These are phyloP conservation scores for Pristionchus fissidentatus DNA, from an alignment of 2,888 invertebrate genomes.

Conservation along the genomic window DNA sequence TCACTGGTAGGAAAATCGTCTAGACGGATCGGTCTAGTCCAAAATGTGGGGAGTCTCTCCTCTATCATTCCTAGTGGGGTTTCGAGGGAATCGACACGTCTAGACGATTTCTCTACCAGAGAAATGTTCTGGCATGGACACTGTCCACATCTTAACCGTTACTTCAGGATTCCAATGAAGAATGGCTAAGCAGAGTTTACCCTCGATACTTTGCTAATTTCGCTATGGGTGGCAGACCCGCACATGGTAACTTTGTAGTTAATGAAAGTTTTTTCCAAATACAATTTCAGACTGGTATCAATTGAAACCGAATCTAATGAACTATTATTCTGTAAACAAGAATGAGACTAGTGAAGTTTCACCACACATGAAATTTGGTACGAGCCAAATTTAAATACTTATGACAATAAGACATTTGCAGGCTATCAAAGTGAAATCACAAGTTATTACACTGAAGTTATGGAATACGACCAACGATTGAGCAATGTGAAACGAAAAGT, in stretches of 20 bases:
- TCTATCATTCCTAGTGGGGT: too few relatives aligned
- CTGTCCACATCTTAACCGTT: too few relatives aligned
- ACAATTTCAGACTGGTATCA: constrained; percentile 18
- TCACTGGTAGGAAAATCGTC: too few relatives aligned
- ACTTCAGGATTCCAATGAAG: constrained; percentile 18
- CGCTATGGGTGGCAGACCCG: constrained; percentile 16
- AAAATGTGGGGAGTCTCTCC: too few relatives aligned
- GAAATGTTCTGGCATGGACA: too few relatives aligned
- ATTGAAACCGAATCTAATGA: background rate
- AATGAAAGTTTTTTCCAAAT: background rate
- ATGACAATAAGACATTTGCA: background rate
- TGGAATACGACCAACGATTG: background rate
- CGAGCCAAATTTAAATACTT: background rate
- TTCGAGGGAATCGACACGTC: too few relatives aligned
- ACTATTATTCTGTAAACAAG: constrained; percentile 40
- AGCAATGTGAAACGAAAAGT: background rate
- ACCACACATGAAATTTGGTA: background rate
- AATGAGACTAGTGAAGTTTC: background rate
- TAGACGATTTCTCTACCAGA: too few relatives aligned
- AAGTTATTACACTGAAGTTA: background rate
- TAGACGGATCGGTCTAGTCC: too few relatives aligned
- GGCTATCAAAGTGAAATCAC: background rate
- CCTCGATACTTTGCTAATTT: constrained; percentile 48
- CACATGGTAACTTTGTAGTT: background rate
- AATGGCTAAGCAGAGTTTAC: constrained; percentile 18